Evolutionary conservation across 2,888 invertebrate species (phyloP), one percentile per base, ranked within the genome.

Genomic region (Anticlea derivata): DNA sequence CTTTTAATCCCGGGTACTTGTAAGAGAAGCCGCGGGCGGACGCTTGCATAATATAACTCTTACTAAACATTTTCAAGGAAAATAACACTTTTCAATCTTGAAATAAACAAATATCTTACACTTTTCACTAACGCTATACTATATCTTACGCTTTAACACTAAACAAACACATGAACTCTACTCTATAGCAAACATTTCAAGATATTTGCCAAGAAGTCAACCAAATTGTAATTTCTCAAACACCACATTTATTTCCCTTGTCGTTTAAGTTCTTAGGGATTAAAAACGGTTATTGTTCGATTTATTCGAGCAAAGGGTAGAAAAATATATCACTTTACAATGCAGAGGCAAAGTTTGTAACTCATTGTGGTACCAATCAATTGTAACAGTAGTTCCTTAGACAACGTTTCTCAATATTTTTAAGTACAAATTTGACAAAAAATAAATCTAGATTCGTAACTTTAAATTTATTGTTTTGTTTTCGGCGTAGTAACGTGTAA

Each of bases 291-390:
- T 68, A 75, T 81, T 79, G 79, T 80, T 77, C 64, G 53, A 61
- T 34, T 63, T 60, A 66, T 70, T 72, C 66, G 66, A 61, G 72
- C 71, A 74, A 77, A 80, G 86, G 86, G 71, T 69, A 55, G 70
- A 77, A 83, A 84, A 88, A 87, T 88, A 88, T 86, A 88, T 88
- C 89, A 83, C 79, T 84, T 86, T 84, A 81, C 86, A 86, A 81
- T 82, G 67, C 73, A 68, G 68, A 74, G 73, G 76, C 65, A 70
- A 73, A 86, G 79, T 86, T 86, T 85, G 84, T 78, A 73, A 65
- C 71, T 81, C 81, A 80, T 87, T 88, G 87, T 89, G 83, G 85
- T 76, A 75, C 66, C 80, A 80, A 86, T 87, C 82, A 80, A 86
- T 80, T 70, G 83, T 73, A 69, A 77, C 76, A 75, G 57, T 65